phyloP scores from a whole-genome alignment of 2,888 invertebrate species.

The Lasioglossum malachurum region DNA sequence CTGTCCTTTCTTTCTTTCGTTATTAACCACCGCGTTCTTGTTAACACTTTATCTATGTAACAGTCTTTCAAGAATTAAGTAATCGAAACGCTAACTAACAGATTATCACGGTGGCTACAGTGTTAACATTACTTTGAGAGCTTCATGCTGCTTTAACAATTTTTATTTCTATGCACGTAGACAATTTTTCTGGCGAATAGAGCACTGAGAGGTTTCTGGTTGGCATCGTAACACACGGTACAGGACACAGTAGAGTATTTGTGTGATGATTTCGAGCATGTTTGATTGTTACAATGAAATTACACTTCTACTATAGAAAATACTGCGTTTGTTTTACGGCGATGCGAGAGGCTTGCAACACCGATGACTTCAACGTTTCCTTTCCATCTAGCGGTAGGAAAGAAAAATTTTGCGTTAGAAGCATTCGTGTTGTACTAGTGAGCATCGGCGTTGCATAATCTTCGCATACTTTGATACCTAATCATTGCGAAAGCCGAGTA shows the following conservation, averaged over 20 bases:
- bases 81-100: neutral
- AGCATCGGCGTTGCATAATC: constrained; percentile 58
- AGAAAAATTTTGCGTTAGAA: neutral
- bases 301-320: constrained; percentile 12
- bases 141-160: constrained; percentile 14
- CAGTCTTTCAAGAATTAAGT: too few species aligned
- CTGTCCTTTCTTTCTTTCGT: neutral
- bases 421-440: neutral
- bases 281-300: constrained; percentile 4
- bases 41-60: neutral
- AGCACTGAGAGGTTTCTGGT: constrained; percentile 4
- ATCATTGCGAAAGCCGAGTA: constrained; percentile 57
- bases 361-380: constrained; percentile 10
- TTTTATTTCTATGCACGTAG: constrained; percentile 19
- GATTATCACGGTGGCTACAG: neutral
- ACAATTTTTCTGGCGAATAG: constrained; percentile 8
- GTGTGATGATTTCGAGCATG: constrained; percentile 46
- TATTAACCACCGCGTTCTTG: neutral
- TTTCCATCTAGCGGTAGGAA: neutral
- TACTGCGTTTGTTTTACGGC: constrained; percentile 26
- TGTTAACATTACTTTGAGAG: neutral
- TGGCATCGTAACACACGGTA: constrained; percentile 32
- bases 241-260: constrained; percentile 27
- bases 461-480: constrained; percentile 57
- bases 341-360: constrained; percentile 40